These are phyloP conservation scores for Lasiommata megera DNA, from an alignment of 2,888 invertebrate genomes.

Conservation along the genomic window DNA sequence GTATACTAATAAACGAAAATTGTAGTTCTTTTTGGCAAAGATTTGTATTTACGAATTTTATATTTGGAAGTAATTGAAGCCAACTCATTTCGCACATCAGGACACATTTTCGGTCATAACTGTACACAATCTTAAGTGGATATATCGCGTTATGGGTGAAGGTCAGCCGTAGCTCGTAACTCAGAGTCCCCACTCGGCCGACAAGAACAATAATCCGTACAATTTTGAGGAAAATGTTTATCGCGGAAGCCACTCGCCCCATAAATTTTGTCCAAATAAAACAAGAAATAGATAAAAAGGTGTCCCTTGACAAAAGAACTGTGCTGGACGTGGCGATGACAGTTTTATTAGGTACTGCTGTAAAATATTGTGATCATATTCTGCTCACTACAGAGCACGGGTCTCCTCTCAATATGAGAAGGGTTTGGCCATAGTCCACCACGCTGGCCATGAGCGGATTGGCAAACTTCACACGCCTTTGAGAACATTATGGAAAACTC, in stretches of 20 bases:
- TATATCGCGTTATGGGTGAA: constrained; percentile 41
- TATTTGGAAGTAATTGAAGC: not conserved
- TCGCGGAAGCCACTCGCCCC: constrained; percentile 70
- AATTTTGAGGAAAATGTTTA: constrained; percentile 75
- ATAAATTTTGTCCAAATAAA: constrained; percentile 74
- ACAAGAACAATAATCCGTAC: constrained; percentile 75
- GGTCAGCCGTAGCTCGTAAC: constrained; percentile 68
- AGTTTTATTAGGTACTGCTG: constrained; percentile 33
- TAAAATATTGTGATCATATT: not conserved
- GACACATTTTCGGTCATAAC: not conserved
- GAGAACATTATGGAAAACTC: no score
- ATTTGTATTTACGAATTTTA: no score
- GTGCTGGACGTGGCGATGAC: constrained; percentile 52
- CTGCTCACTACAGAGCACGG: no score
- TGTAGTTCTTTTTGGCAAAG: no score
- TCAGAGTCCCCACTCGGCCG: constrained; percentile 62
- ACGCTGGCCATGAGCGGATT: no score
- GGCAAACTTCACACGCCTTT: no score
- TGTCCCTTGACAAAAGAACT: constrained; percentile 26
- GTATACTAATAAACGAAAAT: no score
- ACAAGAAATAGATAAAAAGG: constrained; percentile 72
- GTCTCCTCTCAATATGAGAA: no score
- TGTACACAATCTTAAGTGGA: constrained; percentile 25
- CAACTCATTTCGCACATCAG: not conserved
- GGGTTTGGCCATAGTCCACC: no score